Evolutionary conservation across 2,113 vertebrate species (phyloP).

Genomic region (Rhagologus leucostigma): DNA sequence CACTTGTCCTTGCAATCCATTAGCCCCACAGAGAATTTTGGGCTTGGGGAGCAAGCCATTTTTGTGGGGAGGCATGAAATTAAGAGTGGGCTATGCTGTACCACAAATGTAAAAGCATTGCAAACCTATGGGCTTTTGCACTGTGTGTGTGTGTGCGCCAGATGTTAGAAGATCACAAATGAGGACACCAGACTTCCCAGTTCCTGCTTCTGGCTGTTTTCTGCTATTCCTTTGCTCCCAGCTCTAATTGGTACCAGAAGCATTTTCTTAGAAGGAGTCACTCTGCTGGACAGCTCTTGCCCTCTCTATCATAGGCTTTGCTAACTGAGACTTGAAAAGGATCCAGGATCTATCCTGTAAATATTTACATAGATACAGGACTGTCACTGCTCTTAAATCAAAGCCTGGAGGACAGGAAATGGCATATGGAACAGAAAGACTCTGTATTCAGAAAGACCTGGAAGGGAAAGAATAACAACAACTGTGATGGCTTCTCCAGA

Average conservation of each 20-base stretch:
- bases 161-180: constrained; percentile 2
- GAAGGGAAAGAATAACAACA: not conserved
- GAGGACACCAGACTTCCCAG: constrained; percentile 35
- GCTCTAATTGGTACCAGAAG: constrained; percentile 9
- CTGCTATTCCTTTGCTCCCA: not conserved
- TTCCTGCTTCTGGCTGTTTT: constrained; percentile 2
- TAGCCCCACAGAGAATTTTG: not conserved
- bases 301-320: not conserved
- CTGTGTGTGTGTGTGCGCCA: not conserved
- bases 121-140: not conserved
- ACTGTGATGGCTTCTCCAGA: not conserved
- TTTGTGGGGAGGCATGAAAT: not conserved
- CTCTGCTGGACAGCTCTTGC: not conserved
- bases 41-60: not conserved
- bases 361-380: constrained; percentile 53
- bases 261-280: constrained; percentile 36
- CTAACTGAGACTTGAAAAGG: not conserved
- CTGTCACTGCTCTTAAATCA: not conserved
- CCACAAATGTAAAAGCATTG: not conserved
- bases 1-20: not conserved
- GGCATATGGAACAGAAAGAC: not conserved
- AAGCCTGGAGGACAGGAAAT: not conserved
- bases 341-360: not conserved
- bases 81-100: not conserved
- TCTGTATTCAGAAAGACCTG: not conserved